phyloP scores from a whole-genome alignment of 2,888 invertebrate genomes.

The Polydrusus tereticollis region DNA sequence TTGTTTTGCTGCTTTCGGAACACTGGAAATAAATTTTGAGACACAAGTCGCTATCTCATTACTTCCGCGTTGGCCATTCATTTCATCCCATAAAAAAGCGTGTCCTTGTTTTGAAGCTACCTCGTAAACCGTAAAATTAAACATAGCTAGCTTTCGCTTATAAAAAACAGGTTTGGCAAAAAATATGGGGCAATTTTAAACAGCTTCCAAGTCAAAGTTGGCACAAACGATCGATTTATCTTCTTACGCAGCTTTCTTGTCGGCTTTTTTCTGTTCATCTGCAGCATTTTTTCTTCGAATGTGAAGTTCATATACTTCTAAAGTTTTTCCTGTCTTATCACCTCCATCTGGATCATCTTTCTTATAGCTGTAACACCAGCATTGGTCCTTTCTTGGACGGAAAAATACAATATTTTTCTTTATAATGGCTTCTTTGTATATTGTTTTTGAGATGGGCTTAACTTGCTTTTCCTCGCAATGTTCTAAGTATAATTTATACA shows the following conservation, averaged over 20 bases:
- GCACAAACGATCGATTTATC: constrained; percentile 8
- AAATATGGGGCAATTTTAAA: no score
- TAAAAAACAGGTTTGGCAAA: no score
- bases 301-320: constrained; percentile 23
- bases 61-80: no score
- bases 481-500: constrained; percentile 29
- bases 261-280: constrained; percentile 20
- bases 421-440: constrained; percentile 7
- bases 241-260: constrained; percentile 13
- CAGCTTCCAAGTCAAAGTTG: no score
- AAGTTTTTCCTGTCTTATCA: constrained; percentile 6
- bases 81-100: no score
- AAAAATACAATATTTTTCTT: constrained; percentile 32
- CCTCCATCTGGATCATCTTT: constrained; percentile 1
- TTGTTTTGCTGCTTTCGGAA: no score
- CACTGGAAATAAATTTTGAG: no score
- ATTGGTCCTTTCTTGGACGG: constrained; percentile 31
- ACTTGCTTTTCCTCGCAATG: constrained; percentile 16
- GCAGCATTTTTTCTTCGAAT: constrained; percentile 22
- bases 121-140: no score
- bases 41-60: no score
- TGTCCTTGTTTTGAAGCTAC: no score
- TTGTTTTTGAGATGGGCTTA: constrained; percentile 16
- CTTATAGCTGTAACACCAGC: constrained; percentile 25
- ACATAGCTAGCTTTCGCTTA: no score